These are phyloP conservation scores for Spodoptera litura DNA, from an alignment of 1,140 invertebrate genomes.

Conservation along the genomic window DNA sequence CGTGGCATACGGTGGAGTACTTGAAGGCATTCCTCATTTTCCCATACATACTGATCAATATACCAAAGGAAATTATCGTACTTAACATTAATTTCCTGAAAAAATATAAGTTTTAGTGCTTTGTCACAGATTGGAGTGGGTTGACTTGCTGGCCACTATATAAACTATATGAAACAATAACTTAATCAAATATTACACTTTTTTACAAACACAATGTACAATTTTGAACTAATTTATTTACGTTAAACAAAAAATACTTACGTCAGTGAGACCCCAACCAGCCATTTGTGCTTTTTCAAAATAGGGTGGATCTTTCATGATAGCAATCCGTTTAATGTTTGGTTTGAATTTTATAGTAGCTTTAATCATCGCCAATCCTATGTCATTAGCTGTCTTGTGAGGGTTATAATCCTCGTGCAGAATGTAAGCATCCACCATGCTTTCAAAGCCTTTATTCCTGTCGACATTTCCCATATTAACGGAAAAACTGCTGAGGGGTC, in stretches of 20 bases:
- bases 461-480: too few species aligned
- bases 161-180: too few species aligned
- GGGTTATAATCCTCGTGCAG: slow-evolving; percentile 14
- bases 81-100: background rate
- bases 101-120: too few species aligned
- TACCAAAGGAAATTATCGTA: background rate
- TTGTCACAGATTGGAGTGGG: too few species aligned
- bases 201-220: too few species aligned
- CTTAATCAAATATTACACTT: too few species aligned
- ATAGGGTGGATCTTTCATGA: slow-evolving; percentile 8
- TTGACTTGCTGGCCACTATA: background rate
- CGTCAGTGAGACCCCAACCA: slow-evolving; percentile 41
- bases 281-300: slow-evolving; percentile 12
- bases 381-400: background rate
- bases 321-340: background rate
- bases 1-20: background rate
- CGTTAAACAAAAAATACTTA: slow-evolving; percentile 26
- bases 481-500: too few species aligned
- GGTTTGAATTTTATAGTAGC: background rate
- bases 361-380: background rate
- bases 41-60: slow-evolving; percentile 5
- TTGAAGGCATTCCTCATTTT: background rate
- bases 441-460: background rate
- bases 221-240: too few species aligned
- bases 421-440: background rate